Percentiles rank a stretch among this genome's conserved stretches.
Evolutionary conservation across 2,797 vertebrate genomes (phyloP).

Genomic region (Leuciscus waleckii): DNA sequence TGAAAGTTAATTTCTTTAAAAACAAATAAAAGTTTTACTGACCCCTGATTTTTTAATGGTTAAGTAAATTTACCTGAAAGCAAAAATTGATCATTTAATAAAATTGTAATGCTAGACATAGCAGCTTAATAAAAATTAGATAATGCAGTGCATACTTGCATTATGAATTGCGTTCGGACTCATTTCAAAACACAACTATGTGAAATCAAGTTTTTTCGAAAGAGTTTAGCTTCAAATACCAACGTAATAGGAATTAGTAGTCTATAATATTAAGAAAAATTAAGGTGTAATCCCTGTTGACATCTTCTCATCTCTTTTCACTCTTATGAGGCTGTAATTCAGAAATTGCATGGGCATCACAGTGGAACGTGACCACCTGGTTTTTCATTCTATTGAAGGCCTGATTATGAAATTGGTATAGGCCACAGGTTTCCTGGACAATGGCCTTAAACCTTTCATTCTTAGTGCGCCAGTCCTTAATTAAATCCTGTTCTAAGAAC

Average conservation of each 20-base stretch:
- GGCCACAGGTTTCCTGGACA: conserved; percentile 36
- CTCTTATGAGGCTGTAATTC: conserved; percentile 2
- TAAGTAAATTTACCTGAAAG: background rate
- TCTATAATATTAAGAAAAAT: background rate
- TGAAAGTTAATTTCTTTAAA: background rate
- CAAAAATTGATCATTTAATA: background rate
- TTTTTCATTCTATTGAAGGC: conserved; percentile 48
- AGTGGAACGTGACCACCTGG: conserved; percentile 44
- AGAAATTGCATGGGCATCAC: conserved; percentile 1
- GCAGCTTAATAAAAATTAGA: background rate
- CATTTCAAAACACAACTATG: background rate
- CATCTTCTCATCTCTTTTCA: conserved; percentile 9
- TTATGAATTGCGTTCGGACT: background rate
- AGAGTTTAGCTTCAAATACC: background rate
- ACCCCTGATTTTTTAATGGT: background rate
- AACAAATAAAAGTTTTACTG: background rate
- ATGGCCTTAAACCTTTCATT: conserved; percentile 54
- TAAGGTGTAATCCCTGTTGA: background rate
- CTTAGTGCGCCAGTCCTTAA: conserved; percentile 61
- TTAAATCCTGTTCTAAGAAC: conserved; percentile 59
- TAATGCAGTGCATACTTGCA: no score
- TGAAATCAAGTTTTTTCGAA: background rate
- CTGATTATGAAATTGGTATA: conserved; percentile 59
- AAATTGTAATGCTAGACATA: background rate
- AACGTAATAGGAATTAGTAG: background rate